Base-by-base conservation (phyloP, 2,888 invertebrate species). In the Seira musarum region DNA sequence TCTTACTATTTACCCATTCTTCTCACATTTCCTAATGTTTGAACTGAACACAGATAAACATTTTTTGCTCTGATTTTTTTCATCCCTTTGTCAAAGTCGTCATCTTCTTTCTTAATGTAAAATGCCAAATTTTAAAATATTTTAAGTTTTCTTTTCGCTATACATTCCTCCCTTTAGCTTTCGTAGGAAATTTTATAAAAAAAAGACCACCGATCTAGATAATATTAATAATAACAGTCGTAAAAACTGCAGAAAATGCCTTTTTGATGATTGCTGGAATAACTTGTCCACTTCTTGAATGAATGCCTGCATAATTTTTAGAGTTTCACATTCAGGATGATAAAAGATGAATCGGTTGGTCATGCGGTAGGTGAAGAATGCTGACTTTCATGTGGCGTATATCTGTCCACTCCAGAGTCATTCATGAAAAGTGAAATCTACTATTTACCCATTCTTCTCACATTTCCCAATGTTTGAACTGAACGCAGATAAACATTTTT, bases 331-430 rank as follows among this genome's bases (percentile, higher is more conserved):
- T n/a, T n/a, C n/a, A 40, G 13, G 40, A 40, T 40, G 40, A 40
- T 40, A n/a, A 40, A 40, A 40, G 40, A 40, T 40, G 40, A 40
- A 40, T n/a, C n/a, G n/a, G n/a, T 40, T 40, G 40, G 25, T 57
- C n/a, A 57, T 57, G 60, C 69, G 69, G 57, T 69, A 69, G 69
- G 57, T 69, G 69, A 53, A 24, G 69, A 69, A 69, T 69, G 69
- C 24, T 49, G 67, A 5, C 3, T 19, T 69, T 10, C 57, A 3
- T 68, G 53, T 57, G 57, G 57, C 69, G 40, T 13, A 40, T 40
- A n/a, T n/a, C n/a, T 40, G 6, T 40, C 40, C 6, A 40, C 6
- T 40, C 40, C 40, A n/a, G 6, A 40, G 40, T 40, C 40, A 40
- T 40, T 40, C 40, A 40, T 40, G 40, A 40, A 40, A 40, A 40